A percentile compares a stretch with the other conserved stretches of the same genome.
phyloP scores from a whole-genome alignment of 2,888 invertebrate species.

The Netelia inedita region DNA sequence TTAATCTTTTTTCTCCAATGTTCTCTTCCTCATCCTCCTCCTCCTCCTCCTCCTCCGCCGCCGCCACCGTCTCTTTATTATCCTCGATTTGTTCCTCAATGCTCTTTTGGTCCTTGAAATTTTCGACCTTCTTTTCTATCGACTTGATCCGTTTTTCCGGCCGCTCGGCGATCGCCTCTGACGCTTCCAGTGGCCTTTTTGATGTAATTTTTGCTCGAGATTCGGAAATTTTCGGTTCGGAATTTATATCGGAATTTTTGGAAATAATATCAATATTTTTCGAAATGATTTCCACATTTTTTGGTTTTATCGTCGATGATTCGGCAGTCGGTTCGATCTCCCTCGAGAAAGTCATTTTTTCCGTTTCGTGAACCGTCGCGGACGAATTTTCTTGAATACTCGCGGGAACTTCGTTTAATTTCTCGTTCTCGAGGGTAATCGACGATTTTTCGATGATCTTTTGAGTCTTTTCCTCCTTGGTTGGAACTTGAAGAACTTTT shows the following conservation, averaged over 20 bases:
- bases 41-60: conserved; percentile 75
- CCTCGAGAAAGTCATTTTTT: conserved; percentile 73
- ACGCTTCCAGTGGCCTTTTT: conserved; percentile 69
- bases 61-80: conserved; percentile 82
- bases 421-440: neutral
- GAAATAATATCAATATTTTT: neutral
- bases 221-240: conserved; percentile 53
- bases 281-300: conserved; percentile 22
- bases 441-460: conserved; percentile 67
- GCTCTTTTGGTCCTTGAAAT: conserved; percentile 79
- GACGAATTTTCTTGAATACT: neutral
- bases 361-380: neutral
- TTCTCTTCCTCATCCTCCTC: conserved; percentile 68
- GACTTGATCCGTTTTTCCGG: conserved; percentile 49
- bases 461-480: conserved; percentile 69
- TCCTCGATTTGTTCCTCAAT: conserved; percentile 82
- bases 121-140: conserved; percentile 75
- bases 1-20: conserved; percentile 72
- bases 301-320: neutral
- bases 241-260: conserved; percentile 18
- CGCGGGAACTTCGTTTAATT: neutral
- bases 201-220: conserved; percentile 78
- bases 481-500: conserved; percentile 18
- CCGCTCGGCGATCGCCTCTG: conserved; percentile 4
- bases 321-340: conserved; percentile 54